A percentile compares a stretch with the other conserved stretches of the same genome.
These are phyloP conservation scores for Erpobdella octoculata DNA, from an alignment of 2,888 invertebrate species.

Conservation along the genomic window DNA sequence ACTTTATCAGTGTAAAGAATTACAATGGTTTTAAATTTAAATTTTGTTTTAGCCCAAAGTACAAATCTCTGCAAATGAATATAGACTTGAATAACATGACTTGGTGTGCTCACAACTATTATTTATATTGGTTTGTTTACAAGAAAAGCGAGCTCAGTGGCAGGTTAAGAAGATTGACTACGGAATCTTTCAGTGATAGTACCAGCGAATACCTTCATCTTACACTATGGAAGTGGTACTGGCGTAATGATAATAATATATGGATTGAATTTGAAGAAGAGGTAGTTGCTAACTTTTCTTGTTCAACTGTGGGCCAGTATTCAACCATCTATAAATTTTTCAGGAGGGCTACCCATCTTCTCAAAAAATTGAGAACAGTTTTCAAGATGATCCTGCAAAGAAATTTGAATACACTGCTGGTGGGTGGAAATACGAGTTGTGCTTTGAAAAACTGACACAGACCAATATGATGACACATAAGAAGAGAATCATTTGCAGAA, in stretches of 20 bases:
- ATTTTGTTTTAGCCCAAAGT: no score
- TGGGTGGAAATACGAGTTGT: background rate
- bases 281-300: background rate
- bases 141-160: no score
- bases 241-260: background rate
- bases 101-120: background rate
- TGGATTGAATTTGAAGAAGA: constrained; percentile 17
- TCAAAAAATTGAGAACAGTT: constrained; percentile 22
- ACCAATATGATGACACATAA: background rate
- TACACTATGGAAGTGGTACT: constrained; percentile 28
- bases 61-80: background rate
- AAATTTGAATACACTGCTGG: background rate
- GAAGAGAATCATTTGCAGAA: background rate
- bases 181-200: background rate
- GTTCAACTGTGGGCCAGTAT: background rate
- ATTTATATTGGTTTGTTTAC: no score
- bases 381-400: background rate
- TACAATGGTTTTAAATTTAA: no score
- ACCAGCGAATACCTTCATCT: background rate
- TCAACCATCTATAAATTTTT: background rate
- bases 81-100: background rate
- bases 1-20: background rate
- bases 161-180: constrained; percentile 11
- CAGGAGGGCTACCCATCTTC: background rate
- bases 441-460: constrained; percentile 1